These are phyloP conservation scores for Cheilinus undulatus DNA, from an alignment of 2,113 vertebrate species.

Conservation along the genomic window DNA sequence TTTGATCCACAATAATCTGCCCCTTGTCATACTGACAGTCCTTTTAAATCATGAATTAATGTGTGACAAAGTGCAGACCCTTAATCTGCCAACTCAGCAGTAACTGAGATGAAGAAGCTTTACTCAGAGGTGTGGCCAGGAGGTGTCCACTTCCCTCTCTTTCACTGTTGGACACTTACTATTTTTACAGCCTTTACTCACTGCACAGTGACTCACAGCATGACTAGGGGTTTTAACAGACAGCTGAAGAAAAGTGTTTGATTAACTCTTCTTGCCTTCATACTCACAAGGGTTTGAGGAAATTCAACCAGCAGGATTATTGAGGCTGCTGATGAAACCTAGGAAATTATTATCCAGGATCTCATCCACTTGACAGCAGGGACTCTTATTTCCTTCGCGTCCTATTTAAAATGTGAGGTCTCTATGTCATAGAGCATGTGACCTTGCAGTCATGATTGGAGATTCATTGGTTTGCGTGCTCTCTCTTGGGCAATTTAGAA, in stretches of 20 bases:
- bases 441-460: not conserved
- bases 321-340: not conserved
- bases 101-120: no score
- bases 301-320: not conserved
- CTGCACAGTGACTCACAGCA: conserved; percentile 8
- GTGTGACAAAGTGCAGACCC: not conserved
- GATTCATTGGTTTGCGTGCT: not conserved
- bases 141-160: not conserved
- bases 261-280: not conserved
- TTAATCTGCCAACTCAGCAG: not conserved
- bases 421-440: not conserved
- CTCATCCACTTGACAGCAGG: conserved; percentile 8
- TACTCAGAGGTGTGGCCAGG: not conserved
- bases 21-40: no score
- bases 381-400: not conserved
- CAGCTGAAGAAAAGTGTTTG: not conserved
- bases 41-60: not conserved
- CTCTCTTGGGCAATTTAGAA: not conserved
- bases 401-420: not conserved
- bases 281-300: not conserved
- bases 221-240: not conserved
- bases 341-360: not conserved
- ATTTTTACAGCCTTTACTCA: not conserved
- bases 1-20: no score
- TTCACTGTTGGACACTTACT: not conserved